Base-by-base conservation (phyloP, 2,888 invertebrate genomes). In the Andrena fulva region DNA sequence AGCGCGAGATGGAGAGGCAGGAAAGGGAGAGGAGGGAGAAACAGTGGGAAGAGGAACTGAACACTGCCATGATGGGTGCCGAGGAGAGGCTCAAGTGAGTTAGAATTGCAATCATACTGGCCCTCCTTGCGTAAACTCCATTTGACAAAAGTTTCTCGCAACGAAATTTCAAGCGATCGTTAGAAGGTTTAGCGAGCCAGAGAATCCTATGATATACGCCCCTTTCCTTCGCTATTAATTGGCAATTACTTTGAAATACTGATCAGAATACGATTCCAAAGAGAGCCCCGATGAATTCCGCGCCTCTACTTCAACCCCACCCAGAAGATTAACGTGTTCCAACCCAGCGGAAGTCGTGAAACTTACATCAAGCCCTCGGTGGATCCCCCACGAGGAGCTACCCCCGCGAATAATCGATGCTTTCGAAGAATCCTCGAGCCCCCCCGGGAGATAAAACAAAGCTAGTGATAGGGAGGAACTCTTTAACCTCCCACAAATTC, bases 21-120 rank as follows among this genome's bases (percentile, higher is more conserved):
- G 96, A 96, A 89, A 94, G 95, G 90, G 96, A 96, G 90, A 94
- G 94, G 54, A 96, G 96, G 89, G 96, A 96, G 91, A 94, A 94
- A 85, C 96, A 95, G 85, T 96, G 97, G 96, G 96, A 97, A 91
- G 95, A 95, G 81, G 97, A 96, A 91, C 94, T 97, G 31, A 95
- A 96, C 85, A 93, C 95, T 91, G 96, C 96, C 68, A 96, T 96
- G 96, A 95, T 95, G 86, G 95, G 95, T 80, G 96, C 96, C 1
- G 95, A 95, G 68, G 94, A 92, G 62, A 89, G 89, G 74, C 86
- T 89, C 50, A 90, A 86, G 91, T 90, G 64, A 75, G 79, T 70
- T 27, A 5, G 20, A 70, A n/a, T 27, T 1, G 16, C 42, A 42
- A 42, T 42, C 42, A 42, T 42, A 42, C 4, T 8, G 35, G 20